phyloP scores from a whole-genome alignment of 2,113 vertebrate genomes.

The Salvelinus sp. region DNA sequence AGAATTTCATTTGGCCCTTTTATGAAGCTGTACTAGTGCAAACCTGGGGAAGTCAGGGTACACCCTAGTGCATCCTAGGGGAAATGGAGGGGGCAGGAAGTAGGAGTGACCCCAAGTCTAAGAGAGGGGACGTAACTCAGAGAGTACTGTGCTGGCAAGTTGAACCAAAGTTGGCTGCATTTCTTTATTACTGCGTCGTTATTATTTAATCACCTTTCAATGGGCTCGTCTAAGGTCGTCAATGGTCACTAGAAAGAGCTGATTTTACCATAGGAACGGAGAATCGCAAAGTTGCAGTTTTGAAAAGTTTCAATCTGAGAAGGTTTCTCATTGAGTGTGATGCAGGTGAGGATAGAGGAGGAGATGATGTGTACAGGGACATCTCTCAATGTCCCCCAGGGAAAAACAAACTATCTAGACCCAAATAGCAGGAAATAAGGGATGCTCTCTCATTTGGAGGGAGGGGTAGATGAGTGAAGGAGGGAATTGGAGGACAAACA shows the following conservation, averaged over 20 bases:
- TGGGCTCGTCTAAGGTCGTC: conserved; percentile 17
- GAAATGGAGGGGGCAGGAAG: conserved; percentile 17
- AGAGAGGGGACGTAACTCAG: background rate
- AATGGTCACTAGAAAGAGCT: conserved; percentile 23
- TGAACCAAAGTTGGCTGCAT: conserved; percentile 15
- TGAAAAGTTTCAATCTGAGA: conserved; percentile 2
- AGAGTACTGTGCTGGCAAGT: conserved; percentile 19
- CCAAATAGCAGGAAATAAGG: conserved; percentile 19
- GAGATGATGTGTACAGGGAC: background rate
- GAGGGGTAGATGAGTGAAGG: background rate
- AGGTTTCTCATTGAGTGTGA: conserved; percentile 5
- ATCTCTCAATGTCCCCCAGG: background rate
- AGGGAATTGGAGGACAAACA: background rate
- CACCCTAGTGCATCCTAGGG: conserved; percentile 44
- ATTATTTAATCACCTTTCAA: conserved; percentile 52
- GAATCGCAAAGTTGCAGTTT: conserved; percentile 34
- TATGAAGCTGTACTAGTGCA: conserved; percentile 32
- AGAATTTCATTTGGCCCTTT: conserved; percentile 60
- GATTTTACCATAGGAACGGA: background rate
- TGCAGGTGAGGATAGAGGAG: conserved; percentile 8
- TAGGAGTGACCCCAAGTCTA: conserved; percentile 4
- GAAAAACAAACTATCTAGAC: conserved; percentile 6
- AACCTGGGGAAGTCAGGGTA: conserved; percentile 13
- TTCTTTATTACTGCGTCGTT: conserved; percentile 30
- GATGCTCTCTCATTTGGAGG: background rate